Evolutionary conservation across 2,113 vertebrate genomes (phyloP), one percentile per base, ranked within the genome.

Genomic region (Lepisosteus oculatus): DNA sequence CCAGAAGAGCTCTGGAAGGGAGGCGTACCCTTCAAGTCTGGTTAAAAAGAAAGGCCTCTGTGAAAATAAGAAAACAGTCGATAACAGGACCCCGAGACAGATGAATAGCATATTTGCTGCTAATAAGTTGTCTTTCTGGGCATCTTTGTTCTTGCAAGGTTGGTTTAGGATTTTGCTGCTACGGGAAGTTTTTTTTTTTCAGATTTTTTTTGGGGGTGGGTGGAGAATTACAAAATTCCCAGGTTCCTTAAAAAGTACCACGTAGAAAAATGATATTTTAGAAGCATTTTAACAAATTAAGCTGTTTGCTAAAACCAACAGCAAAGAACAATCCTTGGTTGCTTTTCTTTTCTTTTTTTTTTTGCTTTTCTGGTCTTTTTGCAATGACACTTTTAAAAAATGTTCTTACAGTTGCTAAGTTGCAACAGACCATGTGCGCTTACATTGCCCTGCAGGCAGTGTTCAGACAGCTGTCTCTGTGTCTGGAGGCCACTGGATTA

Each of bases 271-370:
- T 29, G 29, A 29, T 29, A 29, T 29, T 29, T 29, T 29, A 29
- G 29, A 29, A 29, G 29, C 29, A 29, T 29, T 29, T 29, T 29
- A 29, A 29, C 69, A 51, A 66, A 61, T 61, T 55, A 64, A 51
- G 47, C 76, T 45, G 42, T 57, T 67, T 71, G 72, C 71, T 76
- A 68, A 73, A 69, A 72, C 47, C 29, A 74, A 79, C 75, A 74
- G 84, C 81, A 82, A 79, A 82, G 82, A 88, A 85, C 83, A 86
- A 86, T 85, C 81, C 84, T 72, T 72, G 75, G 77, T 82, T 74
- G 2, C 61, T 63, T 74, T 47, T 67, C 17, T 67, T 44, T 72
- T n/a, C n/a, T n/a, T 17, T 6, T 47, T 68, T 55, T 65, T 62
- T 29, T 71, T 54, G 3, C 67, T 74, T 29, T 76, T 73, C 15